Conservation (phyloP, 2,888 invertebrate genomes). For the Cheilosia soror region DNA sequence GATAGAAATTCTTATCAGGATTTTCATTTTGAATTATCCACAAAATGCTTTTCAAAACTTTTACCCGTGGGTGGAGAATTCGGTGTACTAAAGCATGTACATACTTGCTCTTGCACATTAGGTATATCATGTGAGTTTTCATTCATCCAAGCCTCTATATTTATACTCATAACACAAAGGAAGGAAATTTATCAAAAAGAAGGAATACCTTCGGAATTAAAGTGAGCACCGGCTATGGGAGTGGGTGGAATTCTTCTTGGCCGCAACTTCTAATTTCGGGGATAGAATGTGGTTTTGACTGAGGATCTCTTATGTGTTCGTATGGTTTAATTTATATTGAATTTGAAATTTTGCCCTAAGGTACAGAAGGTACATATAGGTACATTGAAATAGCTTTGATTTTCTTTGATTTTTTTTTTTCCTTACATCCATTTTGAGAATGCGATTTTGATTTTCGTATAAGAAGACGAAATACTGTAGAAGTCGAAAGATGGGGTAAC, state of each 20-base stretch:
- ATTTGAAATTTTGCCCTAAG: constrained; percentile 57
- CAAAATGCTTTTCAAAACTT: constrained; percentile 74
- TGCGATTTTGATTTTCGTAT: constrained; percentile 31
- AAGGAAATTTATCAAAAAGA: constrained; percentile 71
- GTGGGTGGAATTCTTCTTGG: constrained; percentile 65
- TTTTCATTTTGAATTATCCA: constrained; percentile 75
- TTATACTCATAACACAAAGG: constrained; percentile 71
- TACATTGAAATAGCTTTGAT: constrained; percentile 44
- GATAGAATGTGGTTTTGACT: constrained; percentile 74
- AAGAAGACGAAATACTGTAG: not conserved
- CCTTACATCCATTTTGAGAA: constrained; percentile 22
- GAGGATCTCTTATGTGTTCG: constrained; percentile 57
- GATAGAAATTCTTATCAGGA: constrained; percentile 74
- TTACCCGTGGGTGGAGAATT: constrained; percentile 34
- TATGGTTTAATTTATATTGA: constrained; percentile 73
- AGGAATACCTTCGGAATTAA: constrained; percentile 41
- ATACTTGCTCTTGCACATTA: not conserved
- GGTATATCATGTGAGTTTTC: constrained; percentile 32
- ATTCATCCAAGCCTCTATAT: constrained; percentile 53
- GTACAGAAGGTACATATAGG: constrained; percentile 30
- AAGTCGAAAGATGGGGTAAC: not conserved
- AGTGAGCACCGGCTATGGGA: constrained; percentile 4
- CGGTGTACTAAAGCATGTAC: constrained; percentile 20
- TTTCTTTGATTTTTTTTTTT: constrained; percentile 29
- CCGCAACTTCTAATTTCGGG: constrained; percentile 72